These are phyloP conservation scores for Myiagra hebetior DNA, from an alignment of 2,113 vertebrate species.

Conservation along the genomic window DNA sequence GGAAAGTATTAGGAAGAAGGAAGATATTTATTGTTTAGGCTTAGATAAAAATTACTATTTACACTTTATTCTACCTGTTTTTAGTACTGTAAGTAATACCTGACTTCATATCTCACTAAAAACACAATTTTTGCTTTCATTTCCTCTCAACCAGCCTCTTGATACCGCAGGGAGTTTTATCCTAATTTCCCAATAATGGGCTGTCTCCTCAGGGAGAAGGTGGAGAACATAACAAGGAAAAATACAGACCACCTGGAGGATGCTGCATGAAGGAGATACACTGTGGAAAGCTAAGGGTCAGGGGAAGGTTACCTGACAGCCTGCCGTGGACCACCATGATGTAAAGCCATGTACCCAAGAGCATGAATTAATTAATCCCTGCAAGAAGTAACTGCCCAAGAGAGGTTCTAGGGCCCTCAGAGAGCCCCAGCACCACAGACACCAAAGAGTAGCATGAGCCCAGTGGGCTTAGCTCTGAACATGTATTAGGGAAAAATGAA, in stretches of 20 bases:
- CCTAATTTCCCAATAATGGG: background rate
- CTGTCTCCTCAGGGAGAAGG: background rate
- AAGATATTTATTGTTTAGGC: background rate
- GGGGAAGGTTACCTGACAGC: background rate
- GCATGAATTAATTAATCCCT: background rate
- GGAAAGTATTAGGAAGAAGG: background rate
- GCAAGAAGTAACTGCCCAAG: background rate
- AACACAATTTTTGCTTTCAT: background rate
- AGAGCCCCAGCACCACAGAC: background rate
- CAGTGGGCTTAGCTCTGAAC: background rate
- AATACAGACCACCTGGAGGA: background rate
- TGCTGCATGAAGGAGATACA: background rate
- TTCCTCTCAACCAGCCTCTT: background rate
- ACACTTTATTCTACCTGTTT: background rate
- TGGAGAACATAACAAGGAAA: background rate
- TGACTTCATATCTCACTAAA: background rate
- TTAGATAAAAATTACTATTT: background rate
- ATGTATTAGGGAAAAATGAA: background rate
- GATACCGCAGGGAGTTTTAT: background rate
- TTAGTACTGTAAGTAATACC: background rate
- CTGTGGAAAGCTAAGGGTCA: background rate
- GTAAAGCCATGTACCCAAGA: rapidly evolving
- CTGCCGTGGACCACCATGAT: background rate
- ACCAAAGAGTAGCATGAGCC: background rate
- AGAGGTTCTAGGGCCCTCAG: background rate